phyloP scores from a whole-genome alignment of 2,888 invertebrate genomes.

The Hybos culiciformis region DNA sequence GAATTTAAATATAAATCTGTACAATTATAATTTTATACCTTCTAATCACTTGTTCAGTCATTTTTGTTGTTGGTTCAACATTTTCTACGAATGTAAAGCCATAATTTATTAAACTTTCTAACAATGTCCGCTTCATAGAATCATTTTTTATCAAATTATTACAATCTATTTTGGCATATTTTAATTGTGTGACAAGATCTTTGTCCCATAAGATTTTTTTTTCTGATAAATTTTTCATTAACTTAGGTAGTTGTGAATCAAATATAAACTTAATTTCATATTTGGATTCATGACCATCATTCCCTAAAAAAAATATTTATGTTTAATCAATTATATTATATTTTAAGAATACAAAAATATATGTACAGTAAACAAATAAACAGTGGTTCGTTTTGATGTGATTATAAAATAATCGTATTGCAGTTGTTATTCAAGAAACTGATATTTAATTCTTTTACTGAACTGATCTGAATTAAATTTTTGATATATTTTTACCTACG shows the following conservation, averaged over 20 bases:
- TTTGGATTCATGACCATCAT: constrained; percentile 42
- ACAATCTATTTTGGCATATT: constrained; percentile 33
- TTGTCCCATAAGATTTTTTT: constrained; percentile 40
- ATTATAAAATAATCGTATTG: too few relatives aligned
- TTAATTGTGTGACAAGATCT: constrained; percentile 12
- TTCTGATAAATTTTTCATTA: constrained; percentile 9
- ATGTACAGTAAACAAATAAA: too few relatives aligned
- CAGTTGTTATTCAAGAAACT: too few relatives aligned
- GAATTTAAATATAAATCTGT: not conserved
- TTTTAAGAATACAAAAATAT: not conserved
- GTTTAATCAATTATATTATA: not conserved
- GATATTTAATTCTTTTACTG: too few relatives aligned
- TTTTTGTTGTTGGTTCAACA: constrained; percentile 26
- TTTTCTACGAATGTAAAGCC: constrained; percentile 33
- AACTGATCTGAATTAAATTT: too few relatives aligned
- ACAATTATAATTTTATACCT: constrained; percentile 11
- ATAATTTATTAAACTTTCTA: constrained; percentile 32
- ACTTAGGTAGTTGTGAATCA: constrained; percentile 24
- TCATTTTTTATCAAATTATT: constrained; percentile 38
- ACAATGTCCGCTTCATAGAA: constrained; percentile 35
- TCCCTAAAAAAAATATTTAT: constrained; percentile 35
- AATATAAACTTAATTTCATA: constrained; percentile 39
- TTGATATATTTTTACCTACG: too few relatives aligned
- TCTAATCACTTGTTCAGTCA: constrained; percentile 38
- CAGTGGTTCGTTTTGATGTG: too few relatives aligned